Conservation (phyloP, 2,113 vertebrate genomes). For the Periophthalmus modestus region DNA sequence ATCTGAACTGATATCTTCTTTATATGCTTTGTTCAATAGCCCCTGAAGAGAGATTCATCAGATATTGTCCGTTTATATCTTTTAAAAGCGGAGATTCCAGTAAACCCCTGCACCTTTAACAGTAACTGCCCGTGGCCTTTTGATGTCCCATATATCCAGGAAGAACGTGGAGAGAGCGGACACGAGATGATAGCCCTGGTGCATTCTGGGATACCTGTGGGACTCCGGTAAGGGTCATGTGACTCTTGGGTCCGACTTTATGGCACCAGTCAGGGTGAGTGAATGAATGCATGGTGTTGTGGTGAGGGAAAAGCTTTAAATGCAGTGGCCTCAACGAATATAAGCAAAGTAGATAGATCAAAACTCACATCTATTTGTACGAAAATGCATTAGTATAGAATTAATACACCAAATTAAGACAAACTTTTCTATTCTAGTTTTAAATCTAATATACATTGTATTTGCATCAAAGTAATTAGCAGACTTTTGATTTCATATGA, state of each 20-base stretch:
- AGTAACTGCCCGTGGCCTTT: conserved; percentile 51
- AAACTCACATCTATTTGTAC: no score
- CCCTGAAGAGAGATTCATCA: conserved; percentile 43
- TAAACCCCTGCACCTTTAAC: conserved; percentile 61
- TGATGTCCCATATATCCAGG: conserved; percentile 61
- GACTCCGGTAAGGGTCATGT: conserved; percentile 66
- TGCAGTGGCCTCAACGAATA: neutral
- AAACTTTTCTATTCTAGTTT: no score
- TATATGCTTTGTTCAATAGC: conserved; percentile 40
- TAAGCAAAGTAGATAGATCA: no score
- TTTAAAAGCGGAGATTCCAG: conserved; percentile 62
- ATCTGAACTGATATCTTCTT: conserved; percentile 46
- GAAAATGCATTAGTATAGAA: no score
- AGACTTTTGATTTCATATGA: no score
- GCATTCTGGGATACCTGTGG: conserved; percentile 55
- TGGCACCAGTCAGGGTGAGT: conserved; percentile 71
- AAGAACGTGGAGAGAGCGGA: conserved; percentile 17
- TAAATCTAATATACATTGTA: no score
- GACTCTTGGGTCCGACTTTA: conserved; percentile 64
- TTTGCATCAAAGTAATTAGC: no score
- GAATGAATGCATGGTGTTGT: conserved; percentile 60
- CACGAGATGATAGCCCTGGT: conserved; percentile 17
- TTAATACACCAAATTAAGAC: no score
- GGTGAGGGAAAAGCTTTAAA: conserved; percentile 57
- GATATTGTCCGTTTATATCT: conserved; percentile 48